Conservation (phyloP, 2,113 vertebrate species). For the Leucoraja erinaceus region DNA sequence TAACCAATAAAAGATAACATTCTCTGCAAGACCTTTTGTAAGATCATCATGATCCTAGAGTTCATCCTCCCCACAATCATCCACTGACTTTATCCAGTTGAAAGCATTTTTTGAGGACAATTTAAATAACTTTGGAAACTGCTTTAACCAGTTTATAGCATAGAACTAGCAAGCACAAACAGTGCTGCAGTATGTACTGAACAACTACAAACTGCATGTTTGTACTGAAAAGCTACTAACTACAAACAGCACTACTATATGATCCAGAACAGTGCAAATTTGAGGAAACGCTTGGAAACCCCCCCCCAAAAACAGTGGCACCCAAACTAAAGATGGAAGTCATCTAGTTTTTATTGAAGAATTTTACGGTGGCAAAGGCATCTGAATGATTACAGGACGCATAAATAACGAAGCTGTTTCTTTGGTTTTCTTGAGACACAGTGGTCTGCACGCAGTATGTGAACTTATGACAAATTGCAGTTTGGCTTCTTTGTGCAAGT, state of each 20-base stretch:
- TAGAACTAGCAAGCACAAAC: no score
- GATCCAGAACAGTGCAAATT: not conserved
- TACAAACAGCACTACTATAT: not conserved
- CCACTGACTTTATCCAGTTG: not conserved
- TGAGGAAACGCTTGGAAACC: not conserved
- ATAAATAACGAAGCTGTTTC: not conserved
- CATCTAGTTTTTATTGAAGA: not conserved
- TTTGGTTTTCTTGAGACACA: not conserved
- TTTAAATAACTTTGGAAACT: not conserved
- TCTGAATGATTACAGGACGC: not conserved
- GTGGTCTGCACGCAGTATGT: not conserved
- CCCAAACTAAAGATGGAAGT: not conserved
- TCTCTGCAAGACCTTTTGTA: no score
- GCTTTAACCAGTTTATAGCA: not conserved
- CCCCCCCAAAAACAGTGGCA: not conserved
- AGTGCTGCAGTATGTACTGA: not conserved
- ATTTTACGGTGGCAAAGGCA: no score
- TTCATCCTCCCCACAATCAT: no score
- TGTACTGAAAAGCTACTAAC: not conserved
- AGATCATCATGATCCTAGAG: no score
- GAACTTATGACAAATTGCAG: not conserved
- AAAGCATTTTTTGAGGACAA: not conserved
- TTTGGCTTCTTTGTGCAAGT: not conserved
- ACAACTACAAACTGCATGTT: not conserved
- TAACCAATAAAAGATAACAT: no score